These are phyloP conservation scores for Tigriopus californicus DNA, from an alignment of 2,888 invertebrate species.

Conservation along the genomic window DNA sequence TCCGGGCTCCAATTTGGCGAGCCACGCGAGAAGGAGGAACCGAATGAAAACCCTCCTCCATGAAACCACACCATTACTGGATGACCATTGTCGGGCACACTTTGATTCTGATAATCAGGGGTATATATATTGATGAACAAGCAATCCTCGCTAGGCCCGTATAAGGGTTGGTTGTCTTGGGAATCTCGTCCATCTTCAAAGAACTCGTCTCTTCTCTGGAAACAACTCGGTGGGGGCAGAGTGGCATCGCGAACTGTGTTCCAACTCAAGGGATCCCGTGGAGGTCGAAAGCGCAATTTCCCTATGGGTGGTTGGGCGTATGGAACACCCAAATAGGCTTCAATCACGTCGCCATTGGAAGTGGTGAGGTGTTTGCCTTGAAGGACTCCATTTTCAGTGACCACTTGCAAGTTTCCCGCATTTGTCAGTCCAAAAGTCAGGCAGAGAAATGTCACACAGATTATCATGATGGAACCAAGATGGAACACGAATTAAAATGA, in stretches of 20 bases:
- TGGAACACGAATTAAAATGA: too few relatives aligned
- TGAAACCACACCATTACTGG: background rate
- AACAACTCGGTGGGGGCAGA: background rate
- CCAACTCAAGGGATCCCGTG: background rate
- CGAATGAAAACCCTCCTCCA: background rate
- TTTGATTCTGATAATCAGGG: background rate
- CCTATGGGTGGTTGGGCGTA: conserved; percentile 18
- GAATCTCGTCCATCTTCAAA: background rate
- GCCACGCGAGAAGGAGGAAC: background rate
- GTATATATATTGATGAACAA: background rate
- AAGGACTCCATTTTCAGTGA: background rate
- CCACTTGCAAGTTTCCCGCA: too few relatives aligned
- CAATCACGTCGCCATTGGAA: conserved; percentile 18
- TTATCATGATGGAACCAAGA: too few relatives aligned
- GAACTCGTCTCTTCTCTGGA: background rate
- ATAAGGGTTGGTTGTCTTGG: background rate
- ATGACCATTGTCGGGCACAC: background rate
- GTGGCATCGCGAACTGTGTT: background rate
- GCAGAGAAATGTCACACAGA: too few relatives aligned
- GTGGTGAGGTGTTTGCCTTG: conserved; percentile 18
- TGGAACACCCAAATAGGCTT: conserved; percentile 19
- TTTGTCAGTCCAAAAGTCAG: too few relatives aligned
- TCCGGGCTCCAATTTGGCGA: background rate
- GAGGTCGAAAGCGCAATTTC: conserved; percentile 16
- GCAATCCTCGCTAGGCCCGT: background rate